These are phyloP conservation scores for Cheilosia vernalis DNA, from an alignment of 2,888 invertebrate genomes.

Conservation along the genomic window DNA sequence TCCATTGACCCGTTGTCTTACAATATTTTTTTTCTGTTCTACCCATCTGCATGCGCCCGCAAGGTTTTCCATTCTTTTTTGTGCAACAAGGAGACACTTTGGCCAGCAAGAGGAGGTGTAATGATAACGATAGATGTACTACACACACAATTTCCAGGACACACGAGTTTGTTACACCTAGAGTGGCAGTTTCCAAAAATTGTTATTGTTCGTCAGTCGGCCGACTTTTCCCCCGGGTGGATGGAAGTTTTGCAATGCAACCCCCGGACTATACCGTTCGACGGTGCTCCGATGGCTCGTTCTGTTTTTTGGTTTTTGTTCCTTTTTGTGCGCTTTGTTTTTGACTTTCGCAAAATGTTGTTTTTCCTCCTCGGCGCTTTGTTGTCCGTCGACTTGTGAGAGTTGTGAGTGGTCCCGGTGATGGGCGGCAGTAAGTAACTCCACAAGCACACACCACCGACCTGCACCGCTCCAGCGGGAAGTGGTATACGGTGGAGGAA, in stretches of 20 bases:
- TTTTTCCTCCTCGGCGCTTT: slow-evolving; percentile 63
- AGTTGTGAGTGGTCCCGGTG: slow-evolving; percentile 58
- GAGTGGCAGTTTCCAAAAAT: slow-evolving; percentile 58
- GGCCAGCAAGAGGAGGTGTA: slow-evolving; percentile 26
- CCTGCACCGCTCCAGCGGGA: slow-evolving; percentile 1
- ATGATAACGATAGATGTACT: slow-evolving; percentile 43
- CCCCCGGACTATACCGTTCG: not conserved
- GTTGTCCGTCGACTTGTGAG: slow-evolving; percentile 63
- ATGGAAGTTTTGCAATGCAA: slow-evolving; percentile 25
- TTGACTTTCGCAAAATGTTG: slow-evolving; percentile 65
- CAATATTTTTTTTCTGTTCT: not conserved
- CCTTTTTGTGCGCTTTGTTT: slow-evolving; percentile 15
- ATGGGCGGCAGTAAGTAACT: slow-evolving; percentile 59
- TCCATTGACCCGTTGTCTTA: slow-evolving; percentile 62
- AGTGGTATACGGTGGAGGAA: slow-evolving; percentile 42
- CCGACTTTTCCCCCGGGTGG: slow-evolving; percentile 15
- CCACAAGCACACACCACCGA: slow-evolving; percentile 19
- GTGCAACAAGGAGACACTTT: slow-evolving; percentile 43
- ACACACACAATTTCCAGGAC: slow-evolving; percentile 42
- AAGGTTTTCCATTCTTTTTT: slow-evolving; percentile 9
- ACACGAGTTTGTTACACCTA: slow-evolving; percentile 56
- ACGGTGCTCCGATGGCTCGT: not conserved
- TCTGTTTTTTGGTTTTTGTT: not conserved
- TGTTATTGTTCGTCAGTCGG: slow-evolving; percentile 42
- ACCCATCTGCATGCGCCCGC: not conserved